Percentiles rank a stretch among this genome's conserved stretches.
phyloP scores from a whole-genome alignment of 2,797 vertebrate genomes.

The Sebastes steindachneri region DNA sequence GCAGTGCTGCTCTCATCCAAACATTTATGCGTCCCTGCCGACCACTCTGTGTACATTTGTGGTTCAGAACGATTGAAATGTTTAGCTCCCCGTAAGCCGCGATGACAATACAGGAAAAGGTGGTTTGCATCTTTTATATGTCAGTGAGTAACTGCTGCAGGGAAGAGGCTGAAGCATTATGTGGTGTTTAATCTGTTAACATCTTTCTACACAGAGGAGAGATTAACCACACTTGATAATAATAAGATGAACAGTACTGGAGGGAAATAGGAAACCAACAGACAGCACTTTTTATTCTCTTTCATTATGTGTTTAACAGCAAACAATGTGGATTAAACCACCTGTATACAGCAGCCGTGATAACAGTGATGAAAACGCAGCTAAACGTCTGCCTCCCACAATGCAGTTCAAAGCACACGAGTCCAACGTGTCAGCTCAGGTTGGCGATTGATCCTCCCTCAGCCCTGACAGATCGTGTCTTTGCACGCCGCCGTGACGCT shows the following conservation, averaged over 20 bases:
- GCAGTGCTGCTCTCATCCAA: constrained; percentile 52
- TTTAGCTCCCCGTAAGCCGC: constrained; percentile 37
- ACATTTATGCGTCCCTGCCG: constrained; percentile 58
- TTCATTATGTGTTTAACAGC: constrained; percentile 60
- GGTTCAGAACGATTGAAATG: constrained; percentile 40
- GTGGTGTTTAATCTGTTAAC: constrained; percentile 47
- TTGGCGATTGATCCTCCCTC: constrained; percentile 66
- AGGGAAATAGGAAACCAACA: constrained; percentile 41
- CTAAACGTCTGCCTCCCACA: constrained; percentile 67
- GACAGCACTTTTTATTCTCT: constrained; percentile 51
- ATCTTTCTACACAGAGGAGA: constrained; percentile 15
- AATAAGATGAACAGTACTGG: background rate
- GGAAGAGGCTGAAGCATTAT: background rate
- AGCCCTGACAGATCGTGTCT: constrained; percentile 61
- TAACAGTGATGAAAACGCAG: constrained; percentile 51
- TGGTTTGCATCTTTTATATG: constrained; percentile 41
- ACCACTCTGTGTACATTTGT: constrained; percentile 46
- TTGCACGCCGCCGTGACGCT: constrained; percentile 44
- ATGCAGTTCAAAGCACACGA: constrained; percentile 62
- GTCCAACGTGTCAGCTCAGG: constrained; percentile 71
- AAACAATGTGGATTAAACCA: constrained; percentile 64
- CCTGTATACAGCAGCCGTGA: constrained; percentile 51
- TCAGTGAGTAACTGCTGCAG: constrained; percentile 7
- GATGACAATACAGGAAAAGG: constrained; percentile 16
- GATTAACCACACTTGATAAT: constrained; percentile 47